A percentile compares a stretch with the other conserved stretches of the same genome.
Conservation (phyloP, 2,797 vertebrate species). For the Danionella dracula region DNA sequence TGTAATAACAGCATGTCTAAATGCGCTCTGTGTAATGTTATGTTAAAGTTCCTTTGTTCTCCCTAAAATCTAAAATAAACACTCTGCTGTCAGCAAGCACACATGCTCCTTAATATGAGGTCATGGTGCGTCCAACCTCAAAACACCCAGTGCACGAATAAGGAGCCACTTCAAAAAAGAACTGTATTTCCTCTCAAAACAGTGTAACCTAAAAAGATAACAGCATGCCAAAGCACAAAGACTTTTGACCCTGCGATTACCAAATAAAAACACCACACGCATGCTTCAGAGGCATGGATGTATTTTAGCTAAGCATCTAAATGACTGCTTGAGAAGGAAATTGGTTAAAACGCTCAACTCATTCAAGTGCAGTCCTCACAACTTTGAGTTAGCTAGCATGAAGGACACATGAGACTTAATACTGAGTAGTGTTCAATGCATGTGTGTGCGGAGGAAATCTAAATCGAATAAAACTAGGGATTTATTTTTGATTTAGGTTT, state of each 20-base stretch:
- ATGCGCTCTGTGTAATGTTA: constrained; percentile 5
- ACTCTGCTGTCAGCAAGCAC: constrained; percentile 9
- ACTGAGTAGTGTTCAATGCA: too few relatives aligned
- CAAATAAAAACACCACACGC: constrained; percentile 36
- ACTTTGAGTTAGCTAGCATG: constrained; percentile 50
- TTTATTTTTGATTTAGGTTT: too few relatives aligned
- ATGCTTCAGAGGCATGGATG: constrained; percentile 39
- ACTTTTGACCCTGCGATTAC: constrained; percentile 27
- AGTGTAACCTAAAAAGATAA: constrained; percentile 37
- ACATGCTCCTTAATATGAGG: constrained; percentile 34
- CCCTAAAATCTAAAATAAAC: constrained; percentile 24
- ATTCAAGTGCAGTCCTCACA: constrained; percentile 53
- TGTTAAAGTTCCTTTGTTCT: constrained; percentile 11
- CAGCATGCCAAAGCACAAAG: constrained; percentile 19
- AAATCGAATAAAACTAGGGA: too few relatives aligned
- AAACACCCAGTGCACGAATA: constrained; percentile 25
- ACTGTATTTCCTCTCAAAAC: constrained; percentile 21
- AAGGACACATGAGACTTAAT: too few relatives aligned
- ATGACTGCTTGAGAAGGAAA: constrained; percentile 37
- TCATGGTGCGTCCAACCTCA: constrained; percentile 30
- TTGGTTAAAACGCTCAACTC: constrained; percentile 40
- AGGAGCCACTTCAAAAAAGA: constrained; percentile 35
- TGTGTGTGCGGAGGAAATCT: too few relatives aligned
- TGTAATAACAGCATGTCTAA: constrained; percentile 20
- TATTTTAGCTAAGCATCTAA: constrained; percentile 55